Evolutionary conservation across 2,888 invertebrate genomes (phyloP).

Genomic region (Oscheius onirici): DNA sequence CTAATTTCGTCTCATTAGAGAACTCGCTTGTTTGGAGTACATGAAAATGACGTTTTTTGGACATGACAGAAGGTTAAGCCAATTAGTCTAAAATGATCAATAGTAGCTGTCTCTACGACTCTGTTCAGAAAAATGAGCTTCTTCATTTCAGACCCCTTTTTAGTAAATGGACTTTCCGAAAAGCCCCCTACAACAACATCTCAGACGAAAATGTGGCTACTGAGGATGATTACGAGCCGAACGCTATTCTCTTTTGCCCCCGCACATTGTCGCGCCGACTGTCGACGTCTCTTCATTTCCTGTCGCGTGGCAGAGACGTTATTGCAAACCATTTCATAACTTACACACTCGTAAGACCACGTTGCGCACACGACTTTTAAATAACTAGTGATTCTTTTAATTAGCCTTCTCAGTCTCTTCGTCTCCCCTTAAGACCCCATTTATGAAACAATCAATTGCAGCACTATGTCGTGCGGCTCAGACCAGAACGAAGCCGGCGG

Average conservation of each 20-base stretch:
- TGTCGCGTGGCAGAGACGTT: too few relatives aligned
- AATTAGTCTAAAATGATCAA: too few relatives aligned
- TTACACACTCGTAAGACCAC: neutral
- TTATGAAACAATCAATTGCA: too few relatives aligned
- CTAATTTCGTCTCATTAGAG: too few relatives aligned
- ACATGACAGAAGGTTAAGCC: too few relatives aligned
- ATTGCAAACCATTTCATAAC: too few relatives aligned
- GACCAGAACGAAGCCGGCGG: slow-evolving; percentile 11
- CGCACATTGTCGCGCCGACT: neutral
- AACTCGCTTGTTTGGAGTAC: too few relatives aligned
- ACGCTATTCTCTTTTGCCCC: neutral
- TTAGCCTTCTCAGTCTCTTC: too few relatives aligned
- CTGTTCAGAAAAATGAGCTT: neutral
- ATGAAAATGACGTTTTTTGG: too few relatives aligned
- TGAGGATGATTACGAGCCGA: neutral
- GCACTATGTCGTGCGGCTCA: slow-evolving; percentile 14
- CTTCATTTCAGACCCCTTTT: neutral
- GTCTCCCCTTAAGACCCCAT: too few relatives aligned
- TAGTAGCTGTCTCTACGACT: neutral
- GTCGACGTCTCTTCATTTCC: too few relatives aligned
- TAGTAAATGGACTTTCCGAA: neutral
- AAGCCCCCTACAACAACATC: neutral
- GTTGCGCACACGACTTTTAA: neutral
- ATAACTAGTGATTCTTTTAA: too few relatives aligned
- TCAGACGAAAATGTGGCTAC: neutral